A percentile compares a stretch with the other conserved stretches of the same genome.
Conservation (phyloP, 2,113 vertebrate species). For the Chascanopsetta lugubris region DNA sequence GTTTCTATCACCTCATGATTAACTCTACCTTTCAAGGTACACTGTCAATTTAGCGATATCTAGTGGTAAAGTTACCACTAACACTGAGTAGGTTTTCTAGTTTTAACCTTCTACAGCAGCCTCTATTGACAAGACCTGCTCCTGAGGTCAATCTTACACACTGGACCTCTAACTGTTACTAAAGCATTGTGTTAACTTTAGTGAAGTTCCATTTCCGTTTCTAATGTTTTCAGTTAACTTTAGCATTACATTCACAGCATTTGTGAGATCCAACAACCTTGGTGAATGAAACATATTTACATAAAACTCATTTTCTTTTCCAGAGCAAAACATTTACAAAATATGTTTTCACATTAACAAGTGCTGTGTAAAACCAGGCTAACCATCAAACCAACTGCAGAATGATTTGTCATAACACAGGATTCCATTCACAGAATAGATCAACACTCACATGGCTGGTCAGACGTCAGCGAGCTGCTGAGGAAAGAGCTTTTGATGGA, state of each 20-base stretch:
- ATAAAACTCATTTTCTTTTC: too few relatives aligned
- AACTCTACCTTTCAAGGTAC: not conserved
- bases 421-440: not conserved
- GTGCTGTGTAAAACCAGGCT: constrained; percentile 1
- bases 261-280: too few relatives aligned
- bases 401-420: constrained; percentile 9
- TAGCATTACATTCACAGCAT: too few relatives aligned
- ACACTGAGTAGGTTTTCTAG: too few relatives aligned
- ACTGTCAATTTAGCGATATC: too few relatives aligned
- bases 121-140: too few relatives aligned
- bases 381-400: not conserved
- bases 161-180: not conserved
- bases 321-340: constrained; percentile 2
- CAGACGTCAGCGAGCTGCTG: constrained; percentile 78
- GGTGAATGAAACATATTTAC: too few relatives aligned
- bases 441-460: constrained; percentile 83
- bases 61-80: too few relatives aligned
- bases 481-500: constrained; percentile 78
- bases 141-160: too few relatives aligned
- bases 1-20: not conserved
- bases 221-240: too few relatives aligned
- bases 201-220: too few relatives aligned
- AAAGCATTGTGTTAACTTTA: constrained; percentile 6
- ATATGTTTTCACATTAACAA: not conserved
- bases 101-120: too few relatives aligned